Base-by-base conservation (phyloP, 2,797 vertebrate genomes). In the Fistularia commersonii region DNA sequence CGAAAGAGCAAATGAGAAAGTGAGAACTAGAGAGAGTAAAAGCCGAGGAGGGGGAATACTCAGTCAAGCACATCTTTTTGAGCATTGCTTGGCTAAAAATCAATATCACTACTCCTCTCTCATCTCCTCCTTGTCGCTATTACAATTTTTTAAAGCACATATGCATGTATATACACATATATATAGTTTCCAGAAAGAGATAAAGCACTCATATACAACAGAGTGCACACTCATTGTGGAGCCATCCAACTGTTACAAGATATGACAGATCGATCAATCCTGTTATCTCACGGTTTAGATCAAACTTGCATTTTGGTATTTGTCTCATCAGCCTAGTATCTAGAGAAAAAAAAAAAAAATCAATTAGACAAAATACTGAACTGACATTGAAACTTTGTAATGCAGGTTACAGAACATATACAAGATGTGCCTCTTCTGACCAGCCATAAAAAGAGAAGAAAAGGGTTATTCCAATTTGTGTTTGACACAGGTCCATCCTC, bases 401-500 rank as follows among this genome's bases (percentile, higher is more conserved):
- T n/a, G n/a, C n/a, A n/a, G n/a, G n/a, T n/a, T n/a, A n/a, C n/a
- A n/a, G n/a, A n/a, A n/a, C n/a, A n/a, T n/a, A n/a, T n/a, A n/a
- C n/a, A n/a, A n/a, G n/a, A n/a, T n/a, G n/a, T n/a, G n/a, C n/a
- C n/a, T n/a, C n/a, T n/a, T n/a, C n/a, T n/a, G n/a, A n/a, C n/a
- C n/a, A n/a, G n/a, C n/a, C n/a, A n/a, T n/a, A n/a, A n/a, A n/a
- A n/a, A n/a, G 64, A 65, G 85, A 81, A 87, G 82, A 77, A 73
- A 70, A 69, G 79, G 76, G 81, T 87, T 87, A 86, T 82, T 86
- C 84, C 81, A 77, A 80, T 83, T 81, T 69, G 69, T 48, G 67
- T 81, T 82, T 86, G 83, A 87, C 82, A 84, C 77, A 23, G 33
- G 71, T 65, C 83, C 83, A 51, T 83, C 86, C 81, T 83, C 79